Evolutionary conservation across 2,797 vertebrate species (phyloP).

Genomic region (Selene dorsalis): DNA sequence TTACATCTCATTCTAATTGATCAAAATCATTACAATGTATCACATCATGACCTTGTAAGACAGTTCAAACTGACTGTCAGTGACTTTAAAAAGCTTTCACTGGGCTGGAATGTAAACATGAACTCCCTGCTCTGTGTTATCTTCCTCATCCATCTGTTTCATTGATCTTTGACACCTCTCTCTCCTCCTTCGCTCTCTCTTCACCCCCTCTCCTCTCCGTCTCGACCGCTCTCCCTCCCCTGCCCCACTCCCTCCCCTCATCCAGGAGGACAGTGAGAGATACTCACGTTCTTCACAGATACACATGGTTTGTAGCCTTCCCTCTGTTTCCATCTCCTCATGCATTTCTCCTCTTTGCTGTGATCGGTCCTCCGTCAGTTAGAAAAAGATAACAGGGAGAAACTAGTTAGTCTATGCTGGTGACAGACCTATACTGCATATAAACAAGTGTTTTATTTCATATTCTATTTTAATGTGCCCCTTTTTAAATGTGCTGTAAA

Average conservation of each 20-base stretch:
- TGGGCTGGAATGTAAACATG: background rate
- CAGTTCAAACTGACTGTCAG: background rate
- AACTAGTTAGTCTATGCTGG: background rate
- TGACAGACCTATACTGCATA: no score
- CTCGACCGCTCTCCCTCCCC: background rate
- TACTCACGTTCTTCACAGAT: conserved; percentile 89
- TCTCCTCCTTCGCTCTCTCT: conserved; percentile 26
- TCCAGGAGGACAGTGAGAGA: conserved; percentile 96
- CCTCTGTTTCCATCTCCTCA: conserved; percentile 46
- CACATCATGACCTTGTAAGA: background rate
- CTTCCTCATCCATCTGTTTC: conserved; percentile 37
- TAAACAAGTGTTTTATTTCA: rapidly evolving
- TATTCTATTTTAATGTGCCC: background rate
- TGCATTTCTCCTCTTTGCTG: conserved; percentile 30
- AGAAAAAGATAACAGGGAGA: background rate
- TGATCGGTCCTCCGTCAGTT: conserved; percentile 7
- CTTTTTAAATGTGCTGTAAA: background rate
- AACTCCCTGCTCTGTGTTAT: background rate
- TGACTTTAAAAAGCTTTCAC: background rate
- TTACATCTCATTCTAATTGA: background rate
- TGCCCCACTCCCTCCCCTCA: conserved; percentile 40
- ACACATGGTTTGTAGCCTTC: conserved; percentile 89
- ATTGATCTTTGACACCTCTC: conserved; percentile 47
- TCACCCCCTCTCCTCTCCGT: conserved; percentile 30
- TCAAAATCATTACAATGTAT: background rate